phyloP scores from a whole-genome alignment of 2,888 invertebrate genomes.

The Leuctra nigra region DNA sequence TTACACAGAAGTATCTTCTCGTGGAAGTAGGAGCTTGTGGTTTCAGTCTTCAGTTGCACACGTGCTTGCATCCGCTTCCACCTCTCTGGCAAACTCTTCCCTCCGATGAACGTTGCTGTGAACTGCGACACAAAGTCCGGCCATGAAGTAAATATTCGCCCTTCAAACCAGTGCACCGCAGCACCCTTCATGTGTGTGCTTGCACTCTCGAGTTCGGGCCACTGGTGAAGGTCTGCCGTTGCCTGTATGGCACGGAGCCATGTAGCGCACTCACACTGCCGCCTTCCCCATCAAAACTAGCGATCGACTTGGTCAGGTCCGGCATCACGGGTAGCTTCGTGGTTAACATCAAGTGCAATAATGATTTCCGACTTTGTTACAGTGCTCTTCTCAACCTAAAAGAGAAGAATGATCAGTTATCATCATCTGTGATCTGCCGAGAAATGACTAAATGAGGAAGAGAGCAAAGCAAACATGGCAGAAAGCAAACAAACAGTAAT shows the following conservation, averaged over 20 bases:
- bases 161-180: not conserved
- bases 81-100: not conserved
- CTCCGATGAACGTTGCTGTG: not conserved
- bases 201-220: slow-evolving; percentile 1
- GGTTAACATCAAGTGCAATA: too few species aligned
- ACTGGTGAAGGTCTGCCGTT: not conserved
- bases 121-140: not conserved
- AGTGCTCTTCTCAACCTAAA: too few species aligned
- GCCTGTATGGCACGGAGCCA: not conserved
- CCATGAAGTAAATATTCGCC: not conserved
- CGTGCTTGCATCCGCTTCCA: not conserved
- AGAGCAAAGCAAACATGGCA: too few species aligned
- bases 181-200: not conserved
- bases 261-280: not conserved
- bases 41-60: not conserved
- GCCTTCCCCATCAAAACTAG: not conserved
- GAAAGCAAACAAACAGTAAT: too few species aligned
- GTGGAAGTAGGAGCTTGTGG: not conserved
- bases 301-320: not conserved
- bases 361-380: too few species aligned
- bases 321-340: too few species aligned
- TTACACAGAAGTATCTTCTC: not conserved
- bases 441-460: too few species aligned
- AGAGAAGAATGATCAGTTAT: too few species aligned
- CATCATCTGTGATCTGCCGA: too few species aligned